A percentile compares a stretch with the other conserved stretches of the same genome.
Evolutionary conservation across 2,113 vertebrate species (phyloP).

Genomic region (Gnathonemus echidnorhynchus): DNA sequence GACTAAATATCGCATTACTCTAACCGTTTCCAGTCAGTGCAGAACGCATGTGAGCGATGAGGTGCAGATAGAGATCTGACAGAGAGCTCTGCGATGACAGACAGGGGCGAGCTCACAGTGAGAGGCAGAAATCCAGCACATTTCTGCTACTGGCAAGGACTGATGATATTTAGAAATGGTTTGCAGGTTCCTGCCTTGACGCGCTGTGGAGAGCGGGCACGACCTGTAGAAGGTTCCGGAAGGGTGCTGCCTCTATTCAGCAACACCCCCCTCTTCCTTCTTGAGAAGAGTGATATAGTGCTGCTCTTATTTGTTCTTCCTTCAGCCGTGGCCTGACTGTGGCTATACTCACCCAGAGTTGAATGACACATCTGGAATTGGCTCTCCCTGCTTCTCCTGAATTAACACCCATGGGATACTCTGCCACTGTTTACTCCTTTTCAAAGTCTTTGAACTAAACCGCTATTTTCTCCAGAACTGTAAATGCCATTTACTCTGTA

Average conservation of each 20-base stretch:
- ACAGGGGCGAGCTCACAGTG: slow-evolving; percentile 25
- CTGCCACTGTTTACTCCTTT: not conserved
- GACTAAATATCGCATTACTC: slow-evolving; percentile 35
- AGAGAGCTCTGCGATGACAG: slow-evolving; percentile 35
- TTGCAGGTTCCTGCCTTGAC: not conserved
- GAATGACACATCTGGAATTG: not conserved
- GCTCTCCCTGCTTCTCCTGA: not conserved
- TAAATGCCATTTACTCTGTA: not conserved
- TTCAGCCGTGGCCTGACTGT: not conserved
- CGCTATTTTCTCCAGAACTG: not conserved
- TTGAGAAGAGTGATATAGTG: not conserved
- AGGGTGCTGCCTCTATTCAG: not conserved
- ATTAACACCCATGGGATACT: not conserved
- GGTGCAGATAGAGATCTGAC: slow-evolving; percentile 45
- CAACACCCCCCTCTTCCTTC: not conserved
- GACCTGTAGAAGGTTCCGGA: not conserved
- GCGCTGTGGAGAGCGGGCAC: not conserved
- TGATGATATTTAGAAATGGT: slow-evolving; percentile 17
- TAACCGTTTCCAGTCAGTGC: slow-evolving; percentile 35
- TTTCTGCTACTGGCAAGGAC: not conserved
- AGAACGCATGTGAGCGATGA: slow-evolving; percentile 44
- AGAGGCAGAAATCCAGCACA: slow-evolving; percentile 23
- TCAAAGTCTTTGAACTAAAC: not conserved
- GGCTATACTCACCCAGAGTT: not conserved
- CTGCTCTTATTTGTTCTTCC: not conserved